Percentiles rank a stretch among this genome's conserved stretches.
These are phyloP conservation scores for Lepidocyrtoides sp. DNA, from an alignment of 2,888 invertebrate species.

Conservation along the genomic window DNA sequence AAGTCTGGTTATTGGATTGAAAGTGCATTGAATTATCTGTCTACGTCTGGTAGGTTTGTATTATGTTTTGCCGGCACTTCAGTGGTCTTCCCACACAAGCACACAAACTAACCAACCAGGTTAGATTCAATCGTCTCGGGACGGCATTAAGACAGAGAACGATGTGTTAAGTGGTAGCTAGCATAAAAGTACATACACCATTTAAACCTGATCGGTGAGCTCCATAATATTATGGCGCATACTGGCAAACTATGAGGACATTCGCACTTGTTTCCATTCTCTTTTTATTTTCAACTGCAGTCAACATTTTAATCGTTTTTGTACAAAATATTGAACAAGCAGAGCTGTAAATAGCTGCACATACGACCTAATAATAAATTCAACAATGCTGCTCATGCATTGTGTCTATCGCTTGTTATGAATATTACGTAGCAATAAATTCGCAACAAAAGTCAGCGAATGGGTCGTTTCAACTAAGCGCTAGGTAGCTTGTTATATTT, in stretches of 20 bases:
- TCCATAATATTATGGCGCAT: no score
- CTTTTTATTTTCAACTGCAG: not conserved
- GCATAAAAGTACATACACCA: not conserved
- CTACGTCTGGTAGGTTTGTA: not conserved
- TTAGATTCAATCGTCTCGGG: not conserved
- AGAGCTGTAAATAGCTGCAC: no score
- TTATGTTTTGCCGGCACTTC: not conserved
- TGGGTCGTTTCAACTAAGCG: not conserved
- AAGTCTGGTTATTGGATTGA: not conserved
- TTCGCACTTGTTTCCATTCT: not conserved
- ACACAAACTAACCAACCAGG: not conserved
- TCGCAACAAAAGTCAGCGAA: not conserved
- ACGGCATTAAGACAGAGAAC: no score
- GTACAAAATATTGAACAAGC: not conserved
- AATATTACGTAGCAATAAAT: not conserved
- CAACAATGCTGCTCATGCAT: not conserved
- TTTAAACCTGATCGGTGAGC: not conserved
- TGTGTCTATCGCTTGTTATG: not conserved
- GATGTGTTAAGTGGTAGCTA: no score
- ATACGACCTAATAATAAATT: no score
- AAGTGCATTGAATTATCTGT: no score
- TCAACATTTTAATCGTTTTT: not conserved
- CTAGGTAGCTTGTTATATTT: no score
- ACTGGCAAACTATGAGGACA: no score
- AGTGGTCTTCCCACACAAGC: not conserved